A percentile compares a stretch with the other conserved stretches of the same genome.
Conservation (phyloP, 1,140 invertebrate genomes). For the Dinoponera quadriceps region DNA sequence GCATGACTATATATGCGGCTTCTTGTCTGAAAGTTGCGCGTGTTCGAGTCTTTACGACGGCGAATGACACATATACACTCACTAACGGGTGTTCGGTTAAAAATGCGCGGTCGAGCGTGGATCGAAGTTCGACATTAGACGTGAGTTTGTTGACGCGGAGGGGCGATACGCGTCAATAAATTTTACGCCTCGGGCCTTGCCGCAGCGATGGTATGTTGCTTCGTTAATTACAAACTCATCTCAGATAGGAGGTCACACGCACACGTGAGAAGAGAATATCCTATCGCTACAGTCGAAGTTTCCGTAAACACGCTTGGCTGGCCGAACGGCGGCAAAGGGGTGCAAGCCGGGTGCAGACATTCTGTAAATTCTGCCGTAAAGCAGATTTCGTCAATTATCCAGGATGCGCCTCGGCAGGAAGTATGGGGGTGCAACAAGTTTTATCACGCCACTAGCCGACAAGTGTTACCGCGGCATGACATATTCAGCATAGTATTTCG, state of each 20-base stretch:
- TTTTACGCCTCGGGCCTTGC: conserved; percentile 38
- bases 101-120: conserved; percentile 43
- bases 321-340: neutral
- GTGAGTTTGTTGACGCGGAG: conserved; percentile 8
- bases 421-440: conserved; percentile 55
- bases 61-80: conserved; percentile 14
- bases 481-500: conserved; percentile 48
- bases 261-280: conserved; percentile 25
- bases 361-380: conserved; percentile 51
- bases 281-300: conserved; percentile 25
- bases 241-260: conserved; percentile 41
- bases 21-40: conserved; percentile 28
- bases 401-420: conserved; percentile 29
- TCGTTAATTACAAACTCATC: conserved; percentile 57
- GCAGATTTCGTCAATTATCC: conserved; percentile 57
- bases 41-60: conserved; percentile 34
- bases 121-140: conserved; percentile 48
- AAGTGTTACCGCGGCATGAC: conserved; percentile 29
- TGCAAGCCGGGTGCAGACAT: conserved; percentile 3
- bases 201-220: conserved; percentile 39
- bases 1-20: neutral
- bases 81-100: conserved; percentile 37
- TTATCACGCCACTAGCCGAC: conserved; percentile 30
- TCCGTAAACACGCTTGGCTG: conserved; percentile 8
- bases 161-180: neutral